A percentile compares a stretch with the other conserved stretches of the same genome.
phyloP scores from a whole-genome alignment of 2,797 vertebrate species.

The Tarsius wallacei region DNA sequence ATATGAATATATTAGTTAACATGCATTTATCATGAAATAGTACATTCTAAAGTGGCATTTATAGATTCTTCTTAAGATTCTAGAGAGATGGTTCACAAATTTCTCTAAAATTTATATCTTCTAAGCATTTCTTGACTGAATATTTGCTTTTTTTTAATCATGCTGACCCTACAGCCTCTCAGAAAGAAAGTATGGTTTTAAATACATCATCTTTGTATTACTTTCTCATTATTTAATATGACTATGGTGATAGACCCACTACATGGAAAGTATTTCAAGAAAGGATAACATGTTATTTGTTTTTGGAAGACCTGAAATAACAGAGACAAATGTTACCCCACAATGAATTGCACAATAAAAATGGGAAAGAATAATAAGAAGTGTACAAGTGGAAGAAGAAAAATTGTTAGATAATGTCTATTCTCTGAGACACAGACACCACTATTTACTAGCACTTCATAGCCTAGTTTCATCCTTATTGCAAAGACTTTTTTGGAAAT shows the following conservation, averaged over 20 bases:
- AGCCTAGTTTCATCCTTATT: not conserved
- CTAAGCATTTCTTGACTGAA: not conserved
- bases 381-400: not conserved
- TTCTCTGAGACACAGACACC: not conserved
- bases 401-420: not conserved
- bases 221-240: slow-evolving; percentile 26
- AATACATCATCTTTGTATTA: slow-evolving; percentile 6
- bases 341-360: not conserved
- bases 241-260: not conserved
- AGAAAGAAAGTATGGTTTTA: slow-evolving; percentile 16
- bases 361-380: not conserved
- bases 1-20: not conserved
- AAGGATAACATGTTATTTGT: not conserved
- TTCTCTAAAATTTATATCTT: not conserved
- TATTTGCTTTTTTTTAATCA: not conserved
- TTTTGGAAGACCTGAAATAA: slow-evolving; percentile 3
- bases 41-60: not conserved
- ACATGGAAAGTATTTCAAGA: not conserved
- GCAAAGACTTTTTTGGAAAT: not conserved
- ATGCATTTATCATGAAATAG: not conserved
- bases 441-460: not conserved
- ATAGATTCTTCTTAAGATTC: not conserved
- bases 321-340: not conserved
- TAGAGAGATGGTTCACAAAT: not conserved
- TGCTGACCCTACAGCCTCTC: not conserved